Percentiles rank a stretch among this genome's conserved stretches.
Conservation (phyloP, 2,888 invertebrate species). For the Eucriotettix oculatus region DNA sequence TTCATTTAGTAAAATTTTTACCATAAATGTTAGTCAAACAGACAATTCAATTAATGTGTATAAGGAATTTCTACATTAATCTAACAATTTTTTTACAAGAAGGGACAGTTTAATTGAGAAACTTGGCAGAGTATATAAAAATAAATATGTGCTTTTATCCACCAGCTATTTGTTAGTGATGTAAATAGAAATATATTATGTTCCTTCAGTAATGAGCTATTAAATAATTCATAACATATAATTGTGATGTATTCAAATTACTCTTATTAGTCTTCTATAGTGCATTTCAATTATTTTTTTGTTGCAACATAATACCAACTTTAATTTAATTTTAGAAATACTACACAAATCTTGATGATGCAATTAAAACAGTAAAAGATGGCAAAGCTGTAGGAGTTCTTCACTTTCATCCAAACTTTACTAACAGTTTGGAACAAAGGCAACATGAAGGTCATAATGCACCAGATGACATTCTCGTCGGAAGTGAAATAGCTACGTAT, state of each 20-base stretch:
- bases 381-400: not conserved
- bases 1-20: too few relatives aligned
- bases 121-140: too few relatives aligned
- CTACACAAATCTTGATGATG: slow-evolving; percentile 1
- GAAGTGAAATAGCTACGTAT: slow-evolving; percentile 48
- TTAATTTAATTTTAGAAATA: not conserved
- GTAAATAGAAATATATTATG: too few relatives aligned
- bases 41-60: too few relatives aligned
- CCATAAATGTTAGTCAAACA: too few relatives aligned
- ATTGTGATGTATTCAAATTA: not conserved
- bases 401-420: slow-evolving; percentile 4
- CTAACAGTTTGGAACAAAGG: not conserved
- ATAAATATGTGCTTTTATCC: too few relatives aligned
- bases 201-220: too few relatives aligned
- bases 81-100: too few relatives aligned
- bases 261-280: not conserved
- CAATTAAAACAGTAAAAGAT: not conserved
- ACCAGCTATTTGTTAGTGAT: too few relatives aligned
- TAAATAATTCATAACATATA: too few relatives aligned
- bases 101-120: too few relatives aligned
- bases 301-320: not conserved
- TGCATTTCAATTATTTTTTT: not conserved
- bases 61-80: too few relatives aligned
- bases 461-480: slow-evolving; percentile 19
- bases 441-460: not conserved